Evolutionary conservation across 2,113 vertebrate species (phyloP).

Genomic region (Passer domesticus): DNA sequence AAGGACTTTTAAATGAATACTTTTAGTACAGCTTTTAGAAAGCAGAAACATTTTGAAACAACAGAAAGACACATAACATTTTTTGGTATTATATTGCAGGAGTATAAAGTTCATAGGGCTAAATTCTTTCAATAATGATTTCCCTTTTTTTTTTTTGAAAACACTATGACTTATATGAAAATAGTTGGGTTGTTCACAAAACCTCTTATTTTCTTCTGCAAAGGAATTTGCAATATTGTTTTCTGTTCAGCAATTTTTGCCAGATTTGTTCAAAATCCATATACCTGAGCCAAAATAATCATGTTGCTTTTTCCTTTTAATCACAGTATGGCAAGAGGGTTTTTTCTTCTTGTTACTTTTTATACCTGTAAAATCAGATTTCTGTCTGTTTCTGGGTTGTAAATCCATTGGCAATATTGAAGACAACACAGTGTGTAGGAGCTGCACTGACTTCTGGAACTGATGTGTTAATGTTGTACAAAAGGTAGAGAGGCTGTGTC

Average conservation of each 20-base stretch:
- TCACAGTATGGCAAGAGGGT: neutral
- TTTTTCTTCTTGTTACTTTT: neutral
- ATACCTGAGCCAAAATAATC: neutral
- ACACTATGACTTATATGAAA: neutral
- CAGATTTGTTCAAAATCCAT: neutral
- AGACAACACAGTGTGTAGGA: neutral
- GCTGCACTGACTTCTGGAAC: neutral
- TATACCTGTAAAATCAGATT: neutral
- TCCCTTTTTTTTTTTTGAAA: neutral
- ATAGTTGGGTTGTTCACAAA: neutral
- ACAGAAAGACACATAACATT: neutral
- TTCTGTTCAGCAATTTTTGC: neutral
- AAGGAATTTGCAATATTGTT: neutral
- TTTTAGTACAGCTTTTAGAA: neutral
- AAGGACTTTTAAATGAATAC: slow-evolving; percentile 49
- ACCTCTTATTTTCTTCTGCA: neutral
- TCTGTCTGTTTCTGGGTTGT: neutral
- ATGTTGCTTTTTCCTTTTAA: neutral
- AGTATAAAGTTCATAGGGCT: neutral
- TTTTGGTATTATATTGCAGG: neutral
- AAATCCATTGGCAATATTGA: neutral
- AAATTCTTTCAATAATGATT: neutral
- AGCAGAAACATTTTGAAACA: neutral
- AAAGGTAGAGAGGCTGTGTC: neutral
- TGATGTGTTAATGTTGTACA: neutral